Percentiles rank a stretch among this genome's conserved stretches.
These are phyloP conservation scores for Lasioglossum villosulum DNA, from an alignment of 2,888 invertebrate genomes.

Conservation along the genomic window DNA sequence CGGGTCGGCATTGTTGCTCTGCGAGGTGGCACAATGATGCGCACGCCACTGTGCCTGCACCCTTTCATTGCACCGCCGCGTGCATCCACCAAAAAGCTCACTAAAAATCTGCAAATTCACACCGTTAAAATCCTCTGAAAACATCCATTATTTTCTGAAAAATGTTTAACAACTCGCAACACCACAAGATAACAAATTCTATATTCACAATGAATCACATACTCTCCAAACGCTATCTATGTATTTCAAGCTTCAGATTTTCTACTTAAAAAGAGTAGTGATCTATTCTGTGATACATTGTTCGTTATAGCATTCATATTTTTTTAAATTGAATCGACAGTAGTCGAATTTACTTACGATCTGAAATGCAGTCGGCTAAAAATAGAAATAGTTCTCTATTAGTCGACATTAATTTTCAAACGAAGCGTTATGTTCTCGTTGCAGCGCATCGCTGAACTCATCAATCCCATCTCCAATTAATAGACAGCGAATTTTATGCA, in stretches of 20 bases:
- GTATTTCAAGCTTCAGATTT: not conserved
- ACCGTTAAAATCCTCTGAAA: not conserved
- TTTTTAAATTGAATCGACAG: not conserved
- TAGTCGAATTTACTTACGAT: conserved; percentile 78
- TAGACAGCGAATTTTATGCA: not conserved
- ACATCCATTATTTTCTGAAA: not conserved
- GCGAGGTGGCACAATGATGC: conserved; percentile 98
- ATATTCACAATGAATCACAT: not conserved
- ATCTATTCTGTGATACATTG: not conserved
- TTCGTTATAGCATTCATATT: not conserved
- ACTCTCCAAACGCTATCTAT: not conserved
- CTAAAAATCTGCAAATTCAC: conserved; percentile 91
- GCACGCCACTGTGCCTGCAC: conserved; percentile 98
- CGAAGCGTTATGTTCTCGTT: not conserved
- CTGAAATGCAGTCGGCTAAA: conserved; percentile 80
- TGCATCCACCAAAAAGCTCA: conserved; percentile 99
- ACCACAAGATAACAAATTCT: not conserved
- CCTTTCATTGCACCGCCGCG: conserved; percentile 99
- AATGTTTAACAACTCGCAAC: not conserved
- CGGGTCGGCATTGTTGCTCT: conserved; percentile 98
- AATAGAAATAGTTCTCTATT: conserved; percentile 46
- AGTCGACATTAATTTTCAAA: not conserved
- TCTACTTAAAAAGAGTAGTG: not conserved
- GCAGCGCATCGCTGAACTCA: not conserved
- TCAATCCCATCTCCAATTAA: not conserved